These are phyloP conservation scores for Phorcus lineatus DNA, from an alignment of 2,888 invertebrate species.

Conservation along the genomic window DNA sequence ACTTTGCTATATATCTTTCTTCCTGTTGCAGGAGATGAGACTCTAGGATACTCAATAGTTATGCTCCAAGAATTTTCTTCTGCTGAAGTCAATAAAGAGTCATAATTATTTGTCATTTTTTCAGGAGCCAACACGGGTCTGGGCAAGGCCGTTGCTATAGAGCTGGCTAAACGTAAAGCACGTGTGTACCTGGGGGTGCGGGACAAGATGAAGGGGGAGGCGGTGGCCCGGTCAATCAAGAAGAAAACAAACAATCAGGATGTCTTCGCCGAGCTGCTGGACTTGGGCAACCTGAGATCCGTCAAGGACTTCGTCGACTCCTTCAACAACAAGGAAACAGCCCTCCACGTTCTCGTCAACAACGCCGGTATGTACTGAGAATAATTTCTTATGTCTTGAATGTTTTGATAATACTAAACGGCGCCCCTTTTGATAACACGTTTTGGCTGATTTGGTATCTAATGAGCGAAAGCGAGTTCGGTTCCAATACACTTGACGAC, in stretches of 20 bases:
- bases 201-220: constrained; percentile 69
- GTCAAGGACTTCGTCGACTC: constrained; percentile 71
- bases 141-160: constrained; percentile 86
- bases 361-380: constrained; percentile 71
- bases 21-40: too few species aligned
- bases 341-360: constrained; percentile 73
- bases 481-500: too few species aligned
- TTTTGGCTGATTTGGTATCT: too few species aligned
- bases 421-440: background rate
- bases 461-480: too few species aligned
- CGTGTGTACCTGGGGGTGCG: constrained; percentile 72
- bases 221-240: constrained; percentile 69
- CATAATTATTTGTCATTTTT: constrained; percentile 76
- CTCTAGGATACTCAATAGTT: too few species aligned
- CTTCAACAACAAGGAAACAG: constrained; percentile 63
- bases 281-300: constrained; percentile 69
- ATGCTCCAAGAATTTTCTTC: background rate
- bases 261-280: constrained; percentile 67
- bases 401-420: too few species aligned
- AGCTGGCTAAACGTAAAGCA: constrained; percentile 79
- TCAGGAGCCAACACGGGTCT: constrained; percentile 90
- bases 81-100: background rate
- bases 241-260: constrained; percentile 70
- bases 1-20: too few species aligned
- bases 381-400: too few species aligned